Evolutionary conservation across 1,140 invertebrate species (phyloP), one percentile per base, ranked within the genome.

Genomic region (Carcinoscorpius rotundicauda): DNA sequence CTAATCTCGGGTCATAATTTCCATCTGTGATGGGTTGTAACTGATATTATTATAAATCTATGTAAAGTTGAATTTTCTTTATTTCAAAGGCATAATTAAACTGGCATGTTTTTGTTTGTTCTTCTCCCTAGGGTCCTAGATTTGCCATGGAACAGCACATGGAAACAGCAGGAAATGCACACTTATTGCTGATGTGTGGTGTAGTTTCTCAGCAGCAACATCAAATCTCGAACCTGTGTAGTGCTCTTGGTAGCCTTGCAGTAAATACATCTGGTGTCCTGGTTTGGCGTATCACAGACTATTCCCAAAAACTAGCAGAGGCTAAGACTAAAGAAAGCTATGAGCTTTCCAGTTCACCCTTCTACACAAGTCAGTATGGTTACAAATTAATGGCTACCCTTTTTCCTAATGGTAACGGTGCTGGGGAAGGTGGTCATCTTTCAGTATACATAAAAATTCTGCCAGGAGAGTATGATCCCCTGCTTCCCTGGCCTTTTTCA

Each of bases 381-480:
- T 97, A 97, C 78, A 95, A 94, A 76, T 82, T 97, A 71, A 79
- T 93, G 83, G 92, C 91, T 29, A 94, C 92, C 3, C 82, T 94
- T 61, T 96, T 95, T 78, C 82, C 94, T 53, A 95, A 95, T 76
- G 94, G 94, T 68, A 97, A 97, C 73, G 93, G 94, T 8, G 88
- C 91, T 4, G 93, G 93, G 48, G 92, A 96, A 76, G 86, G 86
- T 4, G 89, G 86, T 66, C 93, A 95, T 76, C 83, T 97, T 67
- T 96, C 93, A 1, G 86, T 95, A 49, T 97, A 96, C 78, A 94
- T 97, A 64, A 94, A 94, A 77, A 87, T 97, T 59, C 78, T 97
- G 57, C 91, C 90, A 0, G 94, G 94, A 4, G 93, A 97, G 72
- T 97, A 92, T 77, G 93, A 97, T 77, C 89, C 91, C 2, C 80